Conservation (phyloP, 2,888 invertebrate species). For the Xiphydria camelus region DNA sequence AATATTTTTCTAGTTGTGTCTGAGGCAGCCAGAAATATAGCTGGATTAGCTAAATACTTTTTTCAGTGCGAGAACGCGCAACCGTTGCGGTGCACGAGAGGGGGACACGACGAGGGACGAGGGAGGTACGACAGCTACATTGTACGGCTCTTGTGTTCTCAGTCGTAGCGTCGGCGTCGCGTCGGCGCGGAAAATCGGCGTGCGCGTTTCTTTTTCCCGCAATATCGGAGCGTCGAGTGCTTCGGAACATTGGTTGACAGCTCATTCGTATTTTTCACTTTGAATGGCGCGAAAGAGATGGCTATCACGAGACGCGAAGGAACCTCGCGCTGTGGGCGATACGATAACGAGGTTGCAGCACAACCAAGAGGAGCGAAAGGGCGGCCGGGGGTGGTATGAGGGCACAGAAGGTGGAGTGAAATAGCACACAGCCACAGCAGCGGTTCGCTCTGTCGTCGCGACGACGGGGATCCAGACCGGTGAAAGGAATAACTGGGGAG, state of each 20-base stretch:
- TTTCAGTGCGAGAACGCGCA: too few relatives aligned
- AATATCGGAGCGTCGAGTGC: slow-evolving; percentile 43
- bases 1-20: too few relatives aligned
- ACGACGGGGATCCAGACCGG: slow-evolving; percentile 19
- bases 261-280: slow-evolving; percentile 25
- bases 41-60: too few relatives aligned
- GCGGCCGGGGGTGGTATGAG: slow-evolving; percentile 9
- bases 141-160: not conserved
- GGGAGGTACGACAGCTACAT: too few relatives aligned
- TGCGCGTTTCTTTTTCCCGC: too few relatives aligned
- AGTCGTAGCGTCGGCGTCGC: slow-evolving; percentile 9
- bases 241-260: slow-evolving; percentile 36
- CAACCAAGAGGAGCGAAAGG: slow-evolving; percentile 6
- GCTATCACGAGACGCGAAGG: slow-evolving; percentile 29
- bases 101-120: too few relatives aligned
- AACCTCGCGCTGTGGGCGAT: slow-evolving; percentile 22
- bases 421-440: not conserved
- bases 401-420: slow-evolving; percentile 16
- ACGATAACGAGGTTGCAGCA: slow-evolving; percentile 39
- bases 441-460: not conserved
- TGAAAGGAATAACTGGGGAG: slow-evolving; percentile 41
- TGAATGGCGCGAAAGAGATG: slow-evolving; percentile 16
- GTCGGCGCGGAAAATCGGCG: too few relatives aligned
- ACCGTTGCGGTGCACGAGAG: too few relatives aligned
- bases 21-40: too few relatives aligned